Percentiles rank a stretch among this genome's conserved stretches.
Conservation (phyloP, 2,797 vertebrate genomes). For the Chloroceryle amazona region DNA sequence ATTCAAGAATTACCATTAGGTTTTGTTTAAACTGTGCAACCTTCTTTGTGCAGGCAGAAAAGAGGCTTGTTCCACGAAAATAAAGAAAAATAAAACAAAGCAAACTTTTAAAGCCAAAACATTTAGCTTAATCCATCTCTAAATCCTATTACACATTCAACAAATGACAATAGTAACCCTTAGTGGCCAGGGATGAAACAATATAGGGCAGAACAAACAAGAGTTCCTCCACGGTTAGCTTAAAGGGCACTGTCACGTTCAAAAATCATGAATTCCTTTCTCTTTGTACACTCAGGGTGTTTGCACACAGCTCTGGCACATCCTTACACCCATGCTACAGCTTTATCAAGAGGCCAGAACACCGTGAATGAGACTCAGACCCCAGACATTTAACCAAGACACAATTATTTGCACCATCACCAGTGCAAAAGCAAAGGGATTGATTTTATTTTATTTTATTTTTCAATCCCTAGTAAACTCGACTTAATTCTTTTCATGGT, state of each 20-base stretch:
- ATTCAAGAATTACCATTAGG: constrained; percentile 46
- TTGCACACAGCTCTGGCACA: not conserved
- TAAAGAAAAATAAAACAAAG: not conserved
- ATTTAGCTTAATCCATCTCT: constrained; percentile 22
- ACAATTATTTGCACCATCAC: not conserved
- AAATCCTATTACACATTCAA: constrained; percentile 21
- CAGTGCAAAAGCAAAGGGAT: not conserved
- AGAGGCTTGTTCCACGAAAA: not conserved
- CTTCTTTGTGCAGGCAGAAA: not conserved
- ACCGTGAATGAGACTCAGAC: not conserved
- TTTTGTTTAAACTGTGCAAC: constrained; percentile 43
- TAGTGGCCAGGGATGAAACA: not conserved
- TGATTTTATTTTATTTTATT: not conserved
- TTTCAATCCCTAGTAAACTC: not conserved
- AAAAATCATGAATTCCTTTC: not conserved
- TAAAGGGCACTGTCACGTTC: not conserved
- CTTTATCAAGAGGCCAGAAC: not conserved
- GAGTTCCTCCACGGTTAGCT: not conserved
- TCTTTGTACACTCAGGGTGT: not conserved
- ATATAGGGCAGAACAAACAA: not conserved
- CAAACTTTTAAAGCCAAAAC: constrained; percentile 4
- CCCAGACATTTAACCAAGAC: not conserved
- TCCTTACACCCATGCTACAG: not conserved
- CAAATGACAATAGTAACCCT: not conserved
- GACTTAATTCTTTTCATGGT: not conserved